Percentiles rank a stretch among this genome's conserved stretches.
Conservation (phyloP, 2,113 vertebrate species). For the Microtus pennsylvanicus region DNA sequence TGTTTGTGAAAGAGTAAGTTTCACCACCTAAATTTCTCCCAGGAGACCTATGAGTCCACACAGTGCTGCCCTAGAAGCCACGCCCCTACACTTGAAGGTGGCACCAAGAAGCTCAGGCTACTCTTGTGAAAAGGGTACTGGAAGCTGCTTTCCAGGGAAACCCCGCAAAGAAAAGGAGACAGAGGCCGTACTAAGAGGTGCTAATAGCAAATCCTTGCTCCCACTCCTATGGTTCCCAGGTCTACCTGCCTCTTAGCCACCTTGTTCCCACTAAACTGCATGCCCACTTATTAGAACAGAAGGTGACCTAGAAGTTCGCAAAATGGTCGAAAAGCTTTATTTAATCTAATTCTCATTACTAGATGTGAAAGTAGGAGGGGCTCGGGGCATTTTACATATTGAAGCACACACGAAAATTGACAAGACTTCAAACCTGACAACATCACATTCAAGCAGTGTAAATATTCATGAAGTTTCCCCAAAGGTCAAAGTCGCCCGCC, state of each 20-base stretch:
- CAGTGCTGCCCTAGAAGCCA: neutral
- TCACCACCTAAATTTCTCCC: conserved; percentile 1
- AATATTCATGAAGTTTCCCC: neutral
- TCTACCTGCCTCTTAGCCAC: neutral
- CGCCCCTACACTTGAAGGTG: fast-evolving
- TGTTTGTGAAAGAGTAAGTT: conserved; percentile 53
- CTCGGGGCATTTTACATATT: neutral
- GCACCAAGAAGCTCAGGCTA: neutral
- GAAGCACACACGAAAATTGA: neutral
- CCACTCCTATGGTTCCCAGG: neutral
- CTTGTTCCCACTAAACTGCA: neutral
- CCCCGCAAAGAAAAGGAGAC: too few relatives aligned
- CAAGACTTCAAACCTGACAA: conserved; percentile 32
- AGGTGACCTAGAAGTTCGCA: neutral
- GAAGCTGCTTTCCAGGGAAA: neutral
- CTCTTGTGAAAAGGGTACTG: neutral
- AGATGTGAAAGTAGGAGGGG: neutral
- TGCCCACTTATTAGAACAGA: conserved; percentile 14
- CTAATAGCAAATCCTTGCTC: neutral
- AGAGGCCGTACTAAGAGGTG: neutral
- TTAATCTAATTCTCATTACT: neutral
- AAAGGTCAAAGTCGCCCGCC: neutral
- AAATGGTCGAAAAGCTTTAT: conserved; percentile 6
- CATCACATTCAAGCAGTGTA: neutral
- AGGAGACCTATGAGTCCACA: neutral